Evolutionary conservation across 2,888 invertebrate genomes (phyloP), one percentile per base, ranked within the genome.

Genomic region (Hymenopus coronatus): DNA sequence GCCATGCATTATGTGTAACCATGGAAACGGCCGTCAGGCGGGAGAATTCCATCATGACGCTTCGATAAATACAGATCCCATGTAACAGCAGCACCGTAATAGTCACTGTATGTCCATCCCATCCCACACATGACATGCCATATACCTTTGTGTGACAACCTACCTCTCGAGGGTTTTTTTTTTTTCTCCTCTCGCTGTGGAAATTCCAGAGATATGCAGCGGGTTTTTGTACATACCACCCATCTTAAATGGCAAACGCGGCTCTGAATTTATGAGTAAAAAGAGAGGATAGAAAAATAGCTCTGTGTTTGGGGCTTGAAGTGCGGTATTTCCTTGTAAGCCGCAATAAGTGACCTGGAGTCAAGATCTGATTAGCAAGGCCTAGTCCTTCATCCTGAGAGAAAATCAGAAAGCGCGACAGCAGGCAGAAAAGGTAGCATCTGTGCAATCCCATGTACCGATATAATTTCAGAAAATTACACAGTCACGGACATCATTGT

Each of bases 1-100:
- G 89, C 87, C 90, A 90, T 89, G 90, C 90, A 88, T 90, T 87
- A 82, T 30, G 85, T 88, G 89, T 89, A 88, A 85, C 89, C 87
- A 89, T 89, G 88, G 89, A 20, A 85, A 89, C 86, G 88, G 46
- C 33, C 89, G 85, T 82, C 85, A 85, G 85, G 85, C 88, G 89
- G 85, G 70, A 88, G 81, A 89, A 89, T 89, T 86, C 89, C 89
- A 89, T 89, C 89, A 89, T 89, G 83, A 88, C 89, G 89, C 89
- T 85, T 88, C 87, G 89, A 84, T 89, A 87, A 86, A 81, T 87
- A 88, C 85, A 86, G 88, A 89, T 88, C 89, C 89, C 28, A 40
- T 70, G 83, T 82, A 70, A 25, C 33, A 88, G 84, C 70, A 40
- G 83, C 46, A 70, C 40, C 28, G 12, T 14, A 15, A 28, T n/a